Conservation (phyloP, 2,888 invertebrate species). For the Drosophila incognita region DNA sequence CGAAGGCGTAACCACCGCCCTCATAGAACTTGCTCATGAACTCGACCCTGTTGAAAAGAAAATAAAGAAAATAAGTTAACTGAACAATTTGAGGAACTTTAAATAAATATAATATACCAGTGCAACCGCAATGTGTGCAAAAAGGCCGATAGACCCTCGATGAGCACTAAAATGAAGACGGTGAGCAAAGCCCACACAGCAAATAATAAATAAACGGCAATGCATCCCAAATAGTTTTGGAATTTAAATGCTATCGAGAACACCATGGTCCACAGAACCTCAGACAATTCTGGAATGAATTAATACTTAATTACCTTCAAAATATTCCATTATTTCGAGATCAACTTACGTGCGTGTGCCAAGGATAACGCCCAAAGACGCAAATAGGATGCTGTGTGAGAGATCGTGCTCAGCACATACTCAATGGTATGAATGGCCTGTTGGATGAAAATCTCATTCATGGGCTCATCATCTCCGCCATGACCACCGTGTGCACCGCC, state of each 20-base stretch:
- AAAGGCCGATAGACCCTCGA: slow-evolving; percentile 99
- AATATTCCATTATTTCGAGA: background rate
- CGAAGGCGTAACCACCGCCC: slow-evolving; percentile 92
- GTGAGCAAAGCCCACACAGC: slow-evolving; percentile 96
- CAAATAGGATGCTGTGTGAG: slow-evolving; percentile 98
- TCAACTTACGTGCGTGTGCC: slow-evolving; percentile 94
- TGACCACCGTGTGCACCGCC: slow-evolving; percentile 58
- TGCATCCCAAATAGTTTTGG: slow-evolving; percentile 88
- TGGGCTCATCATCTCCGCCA: slow-evolving; percentile 87
- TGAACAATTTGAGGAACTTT: background rate
- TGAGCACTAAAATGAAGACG: slow-evolving; percentile 96
- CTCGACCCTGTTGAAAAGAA: slow-evolving; percentile 90
- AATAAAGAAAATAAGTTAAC: background rate
- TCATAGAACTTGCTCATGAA: slow-evolving; percentile 98
- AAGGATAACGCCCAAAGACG: slow-evolving; percentile 98
- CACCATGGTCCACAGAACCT: slow-evolving; percentile 98
- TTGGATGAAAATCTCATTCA: slow-evolving; percentile 95
- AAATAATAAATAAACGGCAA: slow-evolving; percentile 93
- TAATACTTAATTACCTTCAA: background rate
- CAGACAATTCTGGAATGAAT: slow-evolving; percentile 89
- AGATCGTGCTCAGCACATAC: slow-evolving; percentile 97
- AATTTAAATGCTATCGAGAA: slow-evolving; percentile 89
- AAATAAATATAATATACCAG: slow-evolving; percentile 88
- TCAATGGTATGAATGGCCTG: slow-evolving; percentile 98
- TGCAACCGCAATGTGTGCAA: slow-evolving; percentile 98